Conservation (phyloP, 2,888 invertebrate species). For the Synanthedon tipuliformis region DNA sequence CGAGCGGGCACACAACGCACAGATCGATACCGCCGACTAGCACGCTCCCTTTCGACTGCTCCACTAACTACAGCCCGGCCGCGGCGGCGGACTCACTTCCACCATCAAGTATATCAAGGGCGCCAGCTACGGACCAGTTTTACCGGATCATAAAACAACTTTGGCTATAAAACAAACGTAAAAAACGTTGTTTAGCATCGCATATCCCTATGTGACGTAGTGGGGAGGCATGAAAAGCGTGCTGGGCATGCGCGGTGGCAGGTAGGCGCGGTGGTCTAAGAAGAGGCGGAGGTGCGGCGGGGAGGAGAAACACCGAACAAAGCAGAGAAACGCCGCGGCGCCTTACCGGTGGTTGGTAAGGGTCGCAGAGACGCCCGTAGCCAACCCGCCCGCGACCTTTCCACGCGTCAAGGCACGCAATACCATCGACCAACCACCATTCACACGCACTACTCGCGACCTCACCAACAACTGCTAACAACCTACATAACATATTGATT, state of each 20-base stretch:
- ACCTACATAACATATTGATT: conserved; percentile 48
- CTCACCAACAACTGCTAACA: conserved; percentile 23
- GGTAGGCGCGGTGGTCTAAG: conserved; percentile 31
- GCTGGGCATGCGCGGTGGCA: conserved; percentile 60
- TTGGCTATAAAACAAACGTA: conserved; percentile 20
- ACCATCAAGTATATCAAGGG: conserved; percentile 13
- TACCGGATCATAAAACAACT: conserved; percentile 26
- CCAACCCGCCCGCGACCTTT: conserved; percentile 24
- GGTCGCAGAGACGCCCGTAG: conserved; percentile 21
- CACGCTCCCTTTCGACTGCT: conserved; percentile 47
- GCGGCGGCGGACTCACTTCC: conserved; percentile 17
- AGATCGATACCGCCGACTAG: conserved; percentile 58
- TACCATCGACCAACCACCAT: conserved; percentile 55
- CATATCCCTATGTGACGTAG: conserved; percentile 50
- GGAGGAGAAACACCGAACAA: conserved; percentile 32
- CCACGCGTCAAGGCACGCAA: conserved; percentile 39
- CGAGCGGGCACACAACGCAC: conserved; percentile 50
- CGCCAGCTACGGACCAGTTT: conserved; percentile 20
- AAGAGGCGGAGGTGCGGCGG: conserved; percentile 29
- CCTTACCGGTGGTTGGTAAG: conserved; percentile 28
- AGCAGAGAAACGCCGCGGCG: conserved; percentile 35
- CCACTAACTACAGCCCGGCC: conserved; percentile 28
- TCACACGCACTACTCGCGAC: conserved; percentile 37
- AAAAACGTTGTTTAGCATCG: conserved; percentile 35
- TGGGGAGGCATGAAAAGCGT: conserved; percentile 39